These are phyloP conservation scores for Digitonthophagus gazella DNA, from an alignment of 2,888 invertebrate species.

Conservation along the genomic window DNA sequence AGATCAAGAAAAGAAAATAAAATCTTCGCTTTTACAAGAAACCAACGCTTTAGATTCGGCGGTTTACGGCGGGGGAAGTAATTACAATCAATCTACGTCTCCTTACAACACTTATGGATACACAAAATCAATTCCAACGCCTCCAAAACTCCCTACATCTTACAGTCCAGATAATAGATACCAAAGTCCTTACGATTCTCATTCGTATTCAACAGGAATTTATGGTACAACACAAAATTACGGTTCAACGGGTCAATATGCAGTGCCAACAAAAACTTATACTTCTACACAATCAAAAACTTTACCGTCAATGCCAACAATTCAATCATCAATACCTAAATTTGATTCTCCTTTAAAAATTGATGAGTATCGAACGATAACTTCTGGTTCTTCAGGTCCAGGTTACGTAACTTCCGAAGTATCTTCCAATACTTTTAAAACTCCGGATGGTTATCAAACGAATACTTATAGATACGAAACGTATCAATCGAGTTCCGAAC, in stretches of 20 bases:
- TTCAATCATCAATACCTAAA: conserved; percentile 10
- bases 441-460: conserved; percentile 48
- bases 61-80: conserved; percentile 43
- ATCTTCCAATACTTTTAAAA: conserved; percentile 46
- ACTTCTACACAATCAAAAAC: conserved; percentile 1
- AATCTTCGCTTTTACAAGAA: conserved; percentile 42
- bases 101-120: conserved; percentile 31
- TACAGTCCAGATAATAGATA: not conserved
- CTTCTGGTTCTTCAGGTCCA: conserved; percentile 29
- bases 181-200: not conserved
- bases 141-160: conserved; percentile 10
- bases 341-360: conserved; percentile 23
- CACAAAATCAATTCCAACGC: conserved; percentile 11
- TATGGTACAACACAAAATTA: conserved; percentile 21
- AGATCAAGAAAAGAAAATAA: conserved; percentile 44
- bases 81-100: conserved; percentile 39
- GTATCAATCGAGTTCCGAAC: conserved; percentile 44
- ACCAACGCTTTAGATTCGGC: conserved; percentile 44
- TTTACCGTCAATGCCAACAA: conserved; percentile 4
- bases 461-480: conserved; percentile 47
- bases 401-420: conserved; percentile 46
- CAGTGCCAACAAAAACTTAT: conserved; percentile 27
- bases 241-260: conserved; percentile 24
- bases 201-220: conserved; percentile 4
- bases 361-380: conserved; percentile 23